These are phyloP conservation scores for Motacilla alba DNA, from an alignment of 2,113 vertebrate species.

Conservation along the genomic window DNA sequence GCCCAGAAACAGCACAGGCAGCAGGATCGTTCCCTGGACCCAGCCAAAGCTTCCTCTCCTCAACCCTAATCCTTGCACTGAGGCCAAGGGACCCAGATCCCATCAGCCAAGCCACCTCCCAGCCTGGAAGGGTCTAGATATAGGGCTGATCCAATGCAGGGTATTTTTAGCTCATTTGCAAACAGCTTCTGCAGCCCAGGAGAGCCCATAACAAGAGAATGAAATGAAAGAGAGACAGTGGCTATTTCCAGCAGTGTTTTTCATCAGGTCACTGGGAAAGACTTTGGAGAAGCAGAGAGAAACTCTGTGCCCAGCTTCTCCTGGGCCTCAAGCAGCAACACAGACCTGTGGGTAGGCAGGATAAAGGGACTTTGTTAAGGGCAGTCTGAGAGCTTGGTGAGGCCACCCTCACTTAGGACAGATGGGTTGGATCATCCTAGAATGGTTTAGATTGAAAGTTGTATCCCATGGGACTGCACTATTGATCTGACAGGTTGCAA, in stretches of 20 bases:
- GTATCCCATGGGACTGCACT: not conserved
- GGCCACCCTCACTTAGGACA: not conserved
- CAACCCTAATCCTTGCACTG: not conserved
- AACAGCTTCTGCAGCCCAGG: not conserved
- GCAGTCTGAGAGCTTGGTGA: not conserved
- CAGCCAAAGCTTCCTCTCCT: not conserved
- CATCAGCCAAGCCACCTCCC: not conserved
- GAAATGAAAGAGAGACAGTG: constrained; percentile 1
- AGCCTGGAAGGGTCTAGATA: not conserved
- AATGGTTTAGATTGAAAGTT: not conserved
- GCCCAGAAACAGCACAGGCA: not conserved
- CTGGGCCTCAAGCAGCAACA: not conserved
- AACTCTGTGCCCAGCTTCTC: not conserved
- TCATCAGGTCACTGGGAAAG: constrained; percentile 5
- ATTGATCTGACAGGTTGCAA: not conserved
- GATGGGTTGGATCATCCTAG: not conserved
- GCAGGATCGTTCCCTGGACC: not conserved
- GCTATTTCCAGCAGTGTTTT: constrained; percentile 49
- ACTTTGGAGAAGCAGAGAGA: not conserved
- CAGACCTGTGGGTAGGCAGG: not conserved
- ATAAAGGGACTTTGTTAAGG: not conserved
- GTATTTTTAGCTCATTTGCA: constrained; percentile 22
- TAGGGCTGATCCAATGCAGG: not conserved
- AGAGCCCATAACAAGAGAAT: constrained; percentile 7
- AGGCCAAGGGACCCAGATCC: not conserved